Conservation (phyloP, 2,797 vertebrate genomes). For the Silurus lanzhouensis region DNA sequence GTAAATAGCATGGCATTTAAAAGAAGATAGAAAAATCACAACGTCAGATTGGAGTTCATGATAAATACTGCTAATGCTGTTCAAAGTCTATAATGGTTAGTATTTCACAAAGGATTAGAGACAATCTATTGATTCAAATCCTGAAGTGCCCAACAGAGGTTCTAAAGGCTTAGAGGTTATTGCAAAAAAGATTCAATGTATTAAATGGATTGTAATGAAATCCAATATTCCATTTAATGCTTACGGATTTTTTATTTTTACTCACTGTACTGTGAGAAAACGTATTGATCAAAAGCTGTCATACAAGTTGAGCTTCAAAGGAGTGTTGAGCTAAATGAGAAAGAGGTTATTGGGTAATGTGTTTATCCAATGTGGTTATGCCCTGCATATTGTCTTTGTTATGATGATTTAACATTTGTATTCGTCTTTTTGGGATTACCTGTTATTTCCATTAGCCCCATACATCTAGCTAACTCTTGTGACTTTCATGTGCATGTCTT, state of each 20-base stretch:
- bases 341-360: too few species aligned
- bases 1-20: neutral
- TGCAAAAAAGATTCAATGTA: neutral
- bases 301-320: neutral
- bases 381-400: neutral
- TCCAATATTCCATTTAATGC: neutral
- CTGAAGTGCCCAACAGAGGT: neutral
- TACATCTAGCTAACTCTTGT: neutral
- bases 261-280: neutral
- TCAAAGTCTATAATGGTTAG: neutral
- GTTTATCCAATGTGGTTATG: neutral
- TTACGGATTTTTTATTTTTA: neutral
- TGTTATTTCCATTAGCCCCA: neutral
- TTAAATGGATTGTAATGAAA: constrained; percentile 1
- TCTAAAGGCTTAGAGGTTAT: neutral
- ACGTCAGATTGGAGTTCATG: neutral
- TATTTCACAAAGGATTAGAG: neutral
- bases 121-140: constrained; percentile 2
- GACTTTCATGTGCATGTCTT: neutral
- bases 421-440: neutral
- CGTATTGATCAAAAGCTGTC: neutral
- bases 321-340: too few species aligned
- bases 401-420: neutral
- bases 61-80: neutral
- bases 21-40: neutral